Conservation (phyloP, 2,113 vertebrate species). For the Sinosuthora webbiana region DNA sequence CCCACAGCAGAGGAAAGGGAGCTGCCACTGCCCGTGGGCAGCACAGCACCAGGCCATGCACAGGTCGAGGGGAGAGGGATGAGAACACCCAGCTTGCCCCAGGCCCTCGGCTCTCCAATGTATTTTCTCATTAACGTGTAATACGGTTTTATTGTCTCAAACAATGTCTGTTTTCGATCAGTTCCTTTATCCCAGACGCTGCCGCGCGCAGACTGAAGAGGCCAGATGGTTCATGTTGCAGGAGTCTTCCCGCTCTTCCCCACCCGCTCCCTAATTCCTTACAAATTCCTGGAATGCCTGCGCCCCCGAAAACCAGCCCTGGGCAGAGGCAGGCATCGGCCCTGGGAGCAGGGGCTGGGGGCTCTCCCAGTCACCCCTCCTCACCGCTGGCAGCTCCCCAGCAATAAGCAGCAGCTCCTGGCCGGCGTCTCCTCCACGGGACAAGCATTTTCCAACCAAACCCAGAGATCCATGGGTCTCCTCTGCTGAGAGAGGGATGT, state of each 20-base stretch:
- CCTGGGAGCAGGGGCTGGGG: background rate
- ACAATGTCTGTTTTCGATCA: conserved; percentile 77
- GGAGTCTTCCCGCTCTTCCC: conserved; percentile 56
- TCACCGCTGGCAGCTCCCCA: background rate
- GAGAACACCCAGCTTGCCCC: conserved; percentile 55
- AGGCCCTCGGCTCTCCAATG: conserved; percentile 54
- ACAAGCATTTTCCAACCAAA: background rate
- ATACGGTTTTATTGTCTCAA: conserved; percentile 71
- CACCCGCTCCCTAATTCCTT: conserved; percentile 60
- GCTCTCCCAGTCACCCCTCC: background rate
- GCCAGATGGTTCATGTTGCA: conserved; percentile 80
- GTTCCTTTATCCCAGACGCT: conserved; percentile 65
- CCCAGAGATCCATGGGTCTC: rapidly evolving
- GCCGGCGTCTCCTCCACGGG: rapidly evolving
- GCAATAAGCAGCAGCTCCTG: rapidly evolving
- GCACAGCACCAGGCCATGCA: background rate
- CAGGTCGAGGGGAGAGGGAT: background rate
- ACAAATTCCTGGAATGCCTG: conserved; percentile 78
- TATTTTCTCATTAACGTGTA: conserved; percentile 75
- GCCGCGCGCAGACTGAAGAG: background rate
- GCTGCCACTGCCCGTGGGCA: background rate
- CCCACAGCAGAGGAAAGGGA: background rate
- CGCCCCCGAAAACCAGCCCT: conserved; percentile 64
- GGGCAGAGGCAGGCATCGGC: conserved; percentile 7
- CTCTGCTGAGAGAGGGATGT: background rate